phyloP scores from a whole-genome alignment of 2,888 invertebrate genomes.

The Mythimna lalbum region DNA sequence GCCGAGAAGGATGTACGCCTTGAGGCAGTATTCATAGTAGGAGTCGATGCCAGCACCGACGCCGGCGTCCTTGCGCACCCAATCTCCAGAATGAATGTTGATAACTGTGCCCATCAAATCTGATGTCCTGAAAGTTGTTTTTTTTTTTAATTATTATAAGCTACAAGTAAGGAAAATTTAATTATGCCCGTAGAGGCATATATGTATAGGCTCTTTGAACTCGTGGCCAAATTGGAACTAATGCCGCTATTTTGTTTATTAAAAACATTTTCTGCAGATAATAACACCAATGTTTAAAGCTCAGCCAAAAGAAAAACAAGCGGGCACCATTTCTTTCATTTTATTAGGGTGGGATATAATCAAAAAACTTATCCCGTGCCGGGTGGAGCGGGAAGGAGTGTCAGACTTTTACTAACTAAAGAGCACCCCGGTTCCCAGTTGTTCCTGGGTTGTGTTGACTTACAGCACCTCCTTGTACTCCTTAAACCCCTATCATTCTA shows the following conservation, averaged over 20 bases:
- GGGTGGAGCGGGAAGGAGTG: background rate
- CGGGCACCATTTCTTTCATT: too few species aligned
- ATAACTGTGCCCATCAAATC: slow-evolving; percentile 99
- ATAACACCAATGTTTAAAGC: background rate
- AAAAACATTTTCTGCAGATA: background rate
- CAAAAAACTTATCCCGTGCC: too few species aligned
- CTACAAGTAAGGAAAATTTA: background rate
- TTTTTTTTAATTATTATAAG: background rate
- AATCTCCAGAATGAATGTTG: slow-evolving; percentile 99
- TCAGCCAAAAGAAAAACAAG: background rate
- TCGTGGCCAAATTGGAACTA: background rate
- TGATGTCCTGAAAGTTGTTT: slow-evolving; percentile 83
- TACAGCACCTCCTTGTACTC: background rate
- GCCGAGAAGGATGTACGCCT: slow-evolving; percentile 98
- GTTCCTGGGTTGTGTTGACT: background rate
- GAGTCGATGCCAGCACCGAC: slow-evolving; percentile 99
- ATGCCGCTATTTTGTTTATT: too few species aligned
- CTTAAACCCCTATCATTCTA: too few species aligned
- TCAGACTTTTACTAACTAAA: background rate
- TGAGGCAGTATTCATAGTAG: slow-evolving; percentile 99
- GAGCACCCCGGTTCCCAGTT: background rate
- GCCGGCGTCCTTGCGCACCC: slow-evolving; percentile 98
- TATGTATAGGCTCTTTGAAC: background rate
- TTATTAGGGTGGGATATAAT: too few species aligned
- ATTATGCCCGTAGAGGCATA: too few species aligned